Evolutionary conservation across 2,113 vertebrate genomes (phyloP), one percentile per base, ranked within the genome.

Genomic region (Todiramphus saurophagus): DNA sequence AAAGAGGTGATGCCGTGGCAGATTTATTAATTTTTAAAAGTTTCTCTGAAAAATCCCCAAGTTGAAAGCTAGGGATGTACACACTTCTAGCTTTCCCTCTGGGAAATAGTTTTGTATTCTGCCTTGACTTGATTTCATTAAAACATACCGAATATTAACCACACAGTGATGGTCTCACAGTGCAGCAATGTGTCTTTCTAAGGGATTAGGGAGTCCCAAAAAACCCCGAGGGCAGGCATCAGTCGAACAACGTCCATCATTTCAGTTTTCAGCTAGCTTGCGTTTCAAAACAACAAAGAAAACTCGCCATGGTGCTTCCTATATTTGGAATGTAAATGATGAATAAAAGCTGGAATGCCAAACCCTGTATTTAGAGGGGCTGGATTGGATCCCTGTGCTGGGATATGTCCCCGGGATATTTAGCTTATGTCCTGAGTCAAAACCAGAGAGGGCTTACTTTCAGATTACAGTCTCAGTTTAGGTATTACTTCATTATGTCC

Each of bases 241-340:
- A 5, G 37, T 30, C 0, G 0, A 84, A 89, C 60, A 51, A 13
- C 13, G 59, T 15, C 37, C 7, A 51, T 58, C 0, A 3, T 59
- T 75, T 62, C 41, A 9, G 7, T 67, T 92, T 91, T 83, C 44
- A 60, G 59, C 7, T 11, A 60, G n/a, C 27, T 66, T 60, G 2
- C 35, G 35, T 60, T 94, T 76, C 58, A 31, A 51, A 53, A 56
- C 0, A 3, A 31, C 33, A 76, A 70, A 85, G 24, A 67, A 55
- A 68, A 51, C 6, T 62, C 80, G 25, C 44, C 19, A 27, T 35
- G 48, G 27, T 39, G 10, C 39, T 83, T 91, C 68, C 27, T 19
- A 11, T 70, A 63, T 84, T 87, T 89, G 66, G 46, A 91, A 91
- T 87, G 84, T 58, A 89, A 78, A 70, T 12, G 16, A 63, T 59